Evolutionary conservation across 2,113 vertebrate genomes (phyloP), one percentile per base, ranked within the genome.

Genomic region (Rhinichthys klamathensis): DNA sequence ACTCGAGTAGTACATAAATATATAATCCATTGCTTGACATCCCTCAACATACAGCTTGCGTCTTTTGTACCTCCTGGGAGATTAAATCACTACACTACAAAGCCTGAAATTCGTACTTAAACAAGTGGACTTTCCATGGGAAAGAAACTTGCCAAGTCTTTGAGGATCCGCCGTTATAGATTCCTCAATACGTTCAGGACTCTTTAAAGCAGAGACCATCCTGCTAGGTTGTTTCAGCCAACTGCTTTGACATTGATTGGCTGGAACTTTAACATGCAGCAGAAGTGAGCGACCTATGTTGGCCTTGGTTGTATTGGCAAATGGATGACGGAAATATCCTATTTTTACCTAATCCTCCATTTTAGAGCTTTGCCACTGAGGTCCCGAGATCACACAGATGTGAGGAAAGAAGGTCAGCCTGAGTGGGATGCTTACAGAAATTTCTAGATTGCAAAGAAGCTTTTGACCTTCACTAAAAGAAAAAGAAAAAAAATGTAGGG

Each of bases 331-430:
- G 69, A 77, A 77, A 86, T 58, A 44, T 35, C 25, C 56, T 30
- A 18, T 79, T 85, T 73, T 82, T 72, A 69, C n/a, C 83, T 83
- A 85, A 88, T 73, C 74, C 73, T 65, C 41, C 30, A 56, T 79
- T 85, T 78, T 51, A 54, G 25, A 63, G 54, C 70, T 32, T 32
- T 69, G 27, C 54, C 61, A 77, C 74, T 13, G 25, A 79, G 81
- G 12, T 77, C 15, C 27, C 9, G 25, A 81, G 25, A 75, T 41
- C 60, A 74, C 58, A 61, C 56, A 27, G 61, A 63, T 63, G 63
- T 30, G 41, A 79, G 41, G 12, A 60, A 67, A 49, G 11, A 46
- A 80, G 75, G 67, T 35, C 8, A 69, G 30, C 30, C 16, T 15
- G 27, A 30, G 72, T 16, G 41, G 10, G 49, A 70, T 63, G 44